Evolutionary conservation across 1,140 invertebrate genomes (phyloP), one percentile per base, ranked within the genome.

Genomic region (Scaptodrosophila lebanonensis): DNA sequence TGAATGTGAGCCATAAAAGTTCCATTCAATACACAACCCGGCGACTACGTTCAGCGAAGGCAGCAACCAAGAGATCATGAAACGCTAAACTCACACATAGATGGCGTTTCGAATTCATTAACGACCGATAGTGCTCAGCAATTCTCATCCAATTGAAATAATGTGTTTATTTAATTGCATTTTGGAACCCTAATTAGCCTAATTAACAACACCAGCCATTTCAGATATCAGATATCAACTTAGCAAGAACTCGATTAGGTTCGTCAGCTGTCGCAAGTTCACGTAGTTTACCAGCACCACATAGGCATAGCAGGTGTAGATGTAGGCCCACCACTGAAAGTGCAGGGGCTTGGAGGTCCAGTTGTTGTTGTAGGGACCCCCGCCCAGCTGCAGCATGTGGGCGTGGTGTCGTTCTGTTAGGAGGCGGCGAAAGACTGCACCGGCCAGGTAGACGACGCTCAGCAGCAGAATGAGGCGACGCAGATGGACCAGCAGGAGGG

Each of bases 261-360:
- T 85, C 12, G 76, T 85, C 3, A 85, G 40, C 7, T 73, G 66
- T 1, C 70, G 65, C 60, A 70, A 54, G 20, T 32, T 73, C 5
- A 77, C 77, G 47, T 82, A 85, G 56, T 85, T 85, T 15, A 84
- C 60, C 16, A 85, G 48, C 7, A 85, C 54, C 0, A 60, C 12
- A 40, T 85, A 85, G 8, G 66, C 50, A 18, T 85, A 85, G 12
- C 70, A 75, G 9, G 71, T 77, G 20, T 85, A 85, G 6, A 85
- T 85, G 32, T 85, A 85, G n/a, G 83, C 83, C 83, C 83, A 85
- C 72, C 70, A 83, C n/a, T 85, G 83, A 45, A 85, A 83, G 48
- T 85, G 83, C 25, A 77, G 16, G 13, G 72, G 67, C 33, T 76
- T 72, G 59, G 65, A 70, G n/a, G 42, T 27, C 45, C 58, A 67